These are phyloP conservation scores for Drosophila auraria DNA, from an alignment of 1,140 invertebrate genomes.

Conservation along the genomic window DNA sequence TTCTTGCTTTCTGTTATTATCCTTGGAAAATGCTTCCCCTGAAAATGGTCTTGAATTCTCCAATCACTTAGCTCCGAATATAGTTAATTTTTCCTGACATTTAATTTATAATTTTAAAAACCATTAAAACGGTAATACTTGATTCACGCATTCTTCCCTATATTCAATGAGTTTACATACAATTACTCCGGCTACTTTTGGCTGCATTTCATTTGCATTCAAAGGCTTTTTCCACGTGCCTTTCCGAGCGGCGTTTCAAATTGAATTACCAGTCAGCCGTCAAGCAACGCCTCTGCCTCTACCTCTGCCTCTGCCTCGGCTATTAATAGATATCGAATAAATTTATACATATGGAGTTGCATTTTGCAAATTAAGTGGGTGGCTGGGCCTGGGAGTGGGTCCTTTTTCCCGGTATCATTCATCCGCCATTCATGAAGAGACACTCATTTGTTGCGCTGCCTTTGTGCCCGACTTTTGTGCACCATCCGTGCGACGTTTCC, in stretches of 20 bases:
- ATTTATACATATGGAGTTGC: slow-evolving; percentile 38
- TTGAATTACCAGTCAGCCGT: slow-evolving; percentile 56
- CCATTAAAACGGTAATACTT: neutral
- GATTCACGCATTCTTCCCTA: neutral
- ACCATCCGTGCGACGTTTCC: slow-evolving; percentile 47
- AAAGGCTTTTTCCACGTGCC: slow-evolving; percentile 39
- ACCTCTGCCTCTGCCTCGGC: neutral
- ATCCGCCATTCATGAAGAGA: slow-evolving; percentile 15
- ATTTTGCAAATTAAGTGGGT: slow-evolving; percentile 21
- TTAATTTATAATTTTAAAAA: no score
- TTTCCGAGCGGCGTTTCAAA: slow-evolving; percentile 40
- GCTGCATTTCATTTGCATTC: slow-evolving; percentile 33
- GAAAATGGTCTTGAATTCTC: no score
- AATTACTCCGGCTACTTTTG: slow-evolving; percentile 24
- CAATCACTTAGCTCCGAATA: no score
- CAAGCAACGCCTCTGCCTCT: neutral
- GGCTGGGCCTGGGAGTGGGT: neutral
- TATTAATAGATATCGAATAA: slow-evolving; percentile 25
- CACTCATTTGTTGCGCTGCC: slow-evolving; percentile 52
- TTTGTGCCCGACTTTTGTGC: slow-evolving; percentile 57
- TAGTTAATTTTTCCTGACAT: no score
- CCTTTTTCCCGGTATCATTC: slow-evolving; percentile 31
- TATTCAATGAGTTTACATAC: neutral
- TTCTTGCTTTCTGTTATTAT: no score
- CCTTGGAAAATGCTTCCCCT: no score